Evolutionary conservation across 2,113 vertebrate genomes (phyloP).

Genomic region (Phocoena phocoena): DNA sequence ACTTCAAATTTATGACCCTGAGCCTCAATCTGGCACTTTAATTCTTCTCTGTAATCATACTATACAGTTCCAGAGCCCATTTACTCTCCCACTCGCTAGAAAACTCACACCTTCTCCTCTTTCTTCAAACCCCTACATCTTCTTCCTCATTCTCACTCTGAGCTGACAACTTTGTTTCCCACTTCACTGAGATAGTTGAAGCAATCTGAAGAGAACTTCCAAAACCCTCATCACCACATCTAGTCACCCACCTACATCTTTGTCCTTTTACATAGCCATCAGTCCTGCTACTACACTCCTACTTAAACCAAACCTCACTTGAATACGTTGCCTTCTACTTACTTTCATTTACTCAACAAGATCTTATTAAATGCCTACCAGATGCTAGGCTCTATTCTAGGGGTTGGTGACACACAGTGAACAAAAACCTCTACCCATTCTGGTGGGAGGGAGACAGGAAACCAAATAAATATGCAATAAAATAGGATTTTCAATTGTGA

Average conservation of each 20-base stretch:
- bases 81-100: not conserved
- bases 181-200: not conserved
- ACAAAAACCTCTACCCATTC: not conserved
- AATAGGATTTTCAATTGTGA: not conserved
- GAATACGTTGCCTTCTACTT: not conserved
- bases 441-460: not conserved
- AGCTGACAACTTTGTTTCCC: not conserved
- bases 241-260: not conserved
- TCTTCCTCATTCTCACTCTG: not conserved
- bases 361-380: not conserved
- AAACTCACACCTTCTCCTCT: not conserved
- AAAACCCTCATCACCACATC: not conserved
- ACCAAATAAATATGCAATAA: not conserved
- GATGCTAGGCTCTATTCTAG: not conserved
- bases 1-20: not conserved
- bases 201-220: not conserved
- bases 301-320: not conserved
- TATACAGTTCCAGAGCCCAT: not conserved
- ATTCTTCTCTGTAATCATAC: not conserved
- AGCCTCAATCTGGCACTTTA: not conserved
- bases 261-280: not conserved
- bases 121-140: not conserved
- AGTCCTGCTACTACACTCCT: not conserved
- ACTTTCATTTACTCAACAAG: not conserved
- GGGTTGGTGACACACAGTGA: not conserved